Base-by-base conservation (phyloP, 2,113 vertebrate genomes). In the Hemichromis elongatus region DNA sequence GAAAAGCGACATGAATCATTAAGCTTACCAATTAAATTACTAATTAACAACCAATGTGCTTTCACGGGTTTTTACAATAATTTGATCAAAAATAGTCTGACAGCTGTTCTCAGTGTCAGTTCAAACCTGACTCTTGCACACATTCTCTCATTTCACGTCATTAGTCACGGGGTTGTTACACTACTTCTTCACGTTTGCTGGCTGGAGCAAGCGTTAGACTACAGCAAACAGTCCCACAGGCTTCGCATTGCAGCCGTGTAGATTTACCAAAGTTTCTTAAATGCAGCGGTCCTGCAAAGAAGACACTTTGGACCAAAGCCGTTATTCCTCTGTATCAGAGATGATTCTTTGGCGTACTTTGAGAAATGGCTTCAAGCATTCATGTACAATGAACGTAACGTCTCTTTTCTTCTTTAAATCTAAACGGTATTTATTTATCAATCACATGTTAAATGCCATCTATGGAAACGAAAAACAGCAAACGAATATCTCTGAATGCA, bases 191-290 rank as follows among this genome's bases (percentile, higher is more conserved):
- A 96, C 94, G 93, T 95, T 96, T 96, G 95, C 95, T 86, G 70
- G 12, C 77, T 91, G 80, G 66, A 95, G 95, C 95, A 96, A 96
- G 95, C 93, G 96, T 95, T 95, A 78, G 95, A 96, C 96, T 96
- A 96, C 96, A 96, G 95, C 90, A 96, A 95, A 93, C 85, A 86
- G 83, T 86, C 88, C 35, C n/a, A 61, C 70, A 84, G 89, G 73
- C 83, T 86, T 75, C 77, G 82, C 50, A 85, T 86, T 68, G 77
- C 55, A 85, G 78, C 50, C 80, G 24, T 24, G 78, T 55, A 87
- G 73, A 79, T 85, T 85, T 45, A 57, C 80, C 63, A 89, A 86
- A 87, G 80, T 77, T 24, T 88, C 54, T 90, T 86, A 40, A 78
- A 42, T 88, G 81, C 78, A 89, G 84, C 5, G 50, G 37, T 19